Percentiles rank a stretch among this genome's conserved stretches.
Conservation (phyloP, 1,140 invertebrate species). For the Panulirus ornatus region DNA sequence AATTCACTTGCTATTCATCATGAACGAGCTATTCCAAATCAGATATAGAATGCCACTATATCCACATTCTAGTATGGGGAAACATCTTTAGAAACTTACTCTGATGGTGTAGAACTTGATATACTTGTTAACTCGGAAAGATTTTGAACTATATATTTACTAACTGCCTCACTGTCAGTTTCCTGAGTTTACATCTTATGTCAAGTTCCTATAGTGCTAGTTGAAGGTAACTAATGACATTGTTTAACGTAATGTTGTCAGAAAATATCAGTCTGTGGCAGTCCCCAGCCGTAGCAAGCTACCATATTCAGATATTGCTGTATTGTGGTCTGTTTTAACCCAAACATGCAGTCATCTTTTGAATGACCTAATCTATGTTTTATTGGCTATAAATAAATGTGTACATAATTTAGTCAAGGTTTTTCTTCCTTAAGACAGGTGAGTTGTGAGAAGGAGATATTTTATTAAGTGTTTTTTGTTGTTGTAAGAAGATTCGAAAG, state of each 20-base stretch:
- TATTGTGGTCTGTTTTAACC: constrained; percentile 19
- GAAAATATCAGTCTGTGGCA: background rate
- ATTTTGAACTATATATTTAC: background rate
- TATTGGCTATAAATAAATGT: constrained; percentile 21
- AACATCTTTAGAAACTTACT: no score
- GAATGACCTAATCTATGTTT: constrained; percentile 9
- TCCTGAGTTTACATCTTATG: constrained; percentile 5
- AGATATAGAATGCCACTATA: background rate
- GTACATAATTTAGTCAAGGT: background rate
- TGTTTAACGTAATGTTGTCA: background rate
- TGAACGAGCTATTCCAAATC: background rate
- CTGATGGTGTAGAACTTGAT: no score
- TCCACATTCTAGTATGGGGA: no score
- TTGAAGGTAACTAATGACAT: background rate
- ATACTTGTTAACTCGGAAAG: background rate
- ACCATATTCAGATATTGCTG: background rate
- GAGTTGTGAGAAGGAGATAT: no score
- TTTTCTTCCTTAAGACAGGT: background rate
- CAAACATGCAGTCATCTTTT: background rate
- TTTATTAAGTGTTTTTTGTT: no score
- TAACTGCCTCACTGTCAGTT: background rate
- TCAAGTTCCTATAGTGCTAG: constrained; percentile 12
- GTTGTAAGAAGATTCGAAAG: no score
- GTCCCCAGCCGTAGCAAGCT: no score
- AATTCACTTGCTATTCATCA: background rate